Conservation (phyloP, 2,797 vertebrate genomes). For the Typhlichthys eigenmanni region DNA sequence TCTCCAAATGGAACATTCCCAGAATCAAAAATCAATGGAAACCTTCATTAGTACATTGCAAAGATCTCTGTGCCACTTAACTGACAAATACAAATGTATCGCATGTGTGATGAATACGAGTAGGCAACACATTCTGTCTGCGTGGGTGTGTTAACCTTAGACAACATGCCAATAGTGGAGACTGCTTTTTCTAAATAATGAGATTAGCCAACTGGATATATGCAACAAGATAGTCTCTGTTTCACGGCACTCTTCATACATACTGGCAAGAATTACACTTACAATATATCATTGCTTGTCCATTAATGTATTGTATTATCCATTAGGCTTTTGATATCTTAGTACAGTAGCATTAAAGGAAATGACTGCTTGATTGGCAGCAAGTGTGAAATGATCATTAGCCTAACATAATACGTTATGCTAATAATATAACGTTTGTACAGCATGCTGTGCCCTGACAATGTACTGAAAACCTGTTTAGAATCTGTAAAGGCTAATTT, state of each 20-base stretch:
- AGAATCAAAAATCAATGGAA: slow-evolving; percentile 70
- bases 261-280: slow-evolving; percentile 46
- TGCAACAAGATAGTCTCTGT: slow-evolving; percentile 63
- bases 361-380: slow-evolving; percentile 6
- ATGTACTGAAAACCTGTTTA: not conserved
- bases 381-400: not conserved
- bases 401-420: not conserved
- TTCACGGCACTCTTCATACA: slow-evolving; percentile 23
- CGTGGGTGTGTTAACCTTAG: slow-evolving; percentile 46
- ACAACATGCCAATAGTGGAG: slow-evolving; percentile 70
- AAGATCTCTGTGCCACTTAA: slow-evolving; percentile 43
- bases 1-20: slow-evolving; percentile 37
- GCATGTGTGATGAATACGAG: slow-evolving; percentile 61
- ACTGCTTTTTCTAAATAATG: slow-evolving; percentile 65
- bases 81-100: slow-evolving; percentile 60
- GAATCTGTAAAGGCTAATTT: too few species aligned
- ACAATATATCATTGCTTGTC: slow-evolving; percentile 33
- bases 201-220: slow-evolving; percentile 65
- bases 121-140: slow-evolving; percentile 34
- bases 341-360: not conserved
- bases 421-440: not conserved
- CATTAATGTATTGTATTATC: slow-evolving; percentile 37
- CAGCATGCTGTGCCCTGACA: not conserved
- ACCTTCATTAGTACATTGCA: slow-evolving; percentile 57
- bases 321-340: slow-evolving; percentile 42